Evolutionary conservation across 2,888 invertebrate species (phyloP).

Genomic region (Erynnis tages): DNA sequence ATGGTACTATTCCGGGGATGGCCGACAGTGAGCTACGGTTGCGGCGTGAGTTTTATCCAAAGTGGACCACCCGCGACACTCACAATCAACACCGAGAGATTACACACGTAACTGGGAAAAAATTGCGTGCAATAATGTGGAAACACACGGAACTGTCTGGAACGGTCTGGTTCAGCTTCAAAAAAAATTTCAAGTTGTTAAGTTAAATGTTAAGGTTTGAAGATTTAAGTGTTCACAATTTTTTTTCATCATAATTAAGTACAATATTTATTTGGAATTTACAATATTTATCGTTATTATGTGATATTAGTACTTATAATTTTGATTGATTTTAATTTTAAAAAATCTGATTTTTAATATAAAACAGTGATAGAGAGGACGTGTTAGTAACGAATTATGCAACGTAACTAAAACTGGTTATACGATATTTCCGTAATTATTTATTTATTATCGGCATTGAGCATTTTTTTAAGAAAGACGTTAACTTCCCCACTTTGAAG

Average conservation of each 20-base stretch:
- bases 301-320: no score
- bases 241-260: neutral
- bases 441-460: no score
- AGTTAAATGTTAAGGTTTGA: neutral
- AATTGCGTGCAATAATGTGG: conserved; percentile 39
- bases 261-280: neutral
- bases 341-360: no score
- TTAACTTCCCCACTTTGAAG: no score
- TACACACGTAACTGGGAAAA: conserved; percentile 56
- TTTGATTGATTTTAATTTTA: no score
- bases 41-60: conserved; percentile 22
- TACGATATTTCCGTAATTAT: no score
- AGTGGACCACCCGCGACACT: conserved; percentile 19
- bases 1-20: conserved; percentile 4
- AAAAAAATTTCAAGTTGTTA: neutral
- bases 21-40: conserved; percentile 13
- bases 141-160: conserved; percentile 3
- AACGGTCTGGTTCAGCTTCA: neutral
- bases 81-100: conserved; percentile 38
- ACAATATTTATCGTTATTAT: no score
- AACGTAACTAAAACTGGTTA: no score
- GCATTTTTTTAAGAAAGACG: no score
- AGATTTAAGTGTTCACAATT: neutral
- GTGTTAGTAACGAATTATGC: no score
- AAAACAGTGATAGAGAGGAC: no score